phyloP scores from a whole-genome alignment of 2,797 vertebrate species.

The Betta splendens region DNA sequence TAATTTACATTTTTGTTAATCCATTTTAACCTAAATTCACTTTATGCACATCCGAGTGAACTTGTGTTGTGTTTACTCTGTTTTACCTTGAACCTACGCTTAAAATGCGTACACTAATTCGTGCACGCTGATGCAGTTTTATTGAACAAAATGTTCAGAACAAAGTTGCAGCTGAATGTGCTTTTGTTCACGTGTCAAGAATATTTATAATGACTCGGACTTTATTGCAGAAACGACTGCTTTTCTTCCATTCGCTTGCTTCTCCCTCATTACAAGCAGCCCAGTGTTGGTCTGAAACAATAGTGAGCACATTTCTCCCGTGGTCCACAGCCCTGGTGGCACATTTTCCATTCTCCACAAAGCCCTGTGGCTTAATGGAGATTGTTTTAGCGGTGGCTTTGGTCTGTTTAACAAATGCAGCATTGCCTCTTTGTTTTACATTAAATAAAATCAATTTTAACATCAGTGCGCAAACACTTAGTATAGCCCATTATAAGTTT shows the following conservation, averaged over 20 bases:
- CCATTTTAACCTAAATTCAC: too few species aligned
- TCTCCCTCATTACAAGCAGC: slow-evolving; percentile 40
- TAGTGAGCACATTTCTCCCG: slow-evolving; percentile 52
- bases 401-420: slow-evolving; percentile 66
- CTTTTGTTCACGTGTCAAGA: slow-evolving; percentile 18
- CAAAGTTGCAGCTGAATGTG: slow-evolving; percentile 7
- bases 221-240: slow-evolving; percentile 17
- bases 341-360: slow-evolving; percentile 71
- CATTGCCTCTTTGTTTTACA: slow-evolving; percentile 34
- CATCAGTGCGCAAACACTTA: slow-evolving; percentile 61
- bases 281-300: slow-evolving; percentile 61
- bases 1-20: too few species aligned
- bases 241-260: slow-evolving; percentile 36
- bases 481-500: slow-evolving; percentile 58
- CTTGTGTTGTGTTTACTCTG: too few species aligned
- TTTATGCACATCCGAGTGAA: too few species aligned
- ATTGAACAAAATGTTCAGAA: slow-evolving; percentile 12
- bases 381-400: slow-evolving; percentile 72
- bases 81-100: background rate
- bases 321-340: slow-evolving; percentile 53
- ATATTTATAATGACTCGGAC: slow-evolving; percentile 6
- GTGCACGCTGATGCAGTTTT: slow-evolving; percentile 1
- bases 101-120: slow-evolving; percentile 11
- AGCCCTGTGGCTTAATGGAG: slow-evolving; percentile 62
- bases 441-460: slow-evolving; percentile 64